A percentile compares a stretch with the other conserved stretches of the same genome.
phyloP scores from a whole-genome alignment of 2,113 vertebrate species.

The Oceanites oceanicus region DNA sequence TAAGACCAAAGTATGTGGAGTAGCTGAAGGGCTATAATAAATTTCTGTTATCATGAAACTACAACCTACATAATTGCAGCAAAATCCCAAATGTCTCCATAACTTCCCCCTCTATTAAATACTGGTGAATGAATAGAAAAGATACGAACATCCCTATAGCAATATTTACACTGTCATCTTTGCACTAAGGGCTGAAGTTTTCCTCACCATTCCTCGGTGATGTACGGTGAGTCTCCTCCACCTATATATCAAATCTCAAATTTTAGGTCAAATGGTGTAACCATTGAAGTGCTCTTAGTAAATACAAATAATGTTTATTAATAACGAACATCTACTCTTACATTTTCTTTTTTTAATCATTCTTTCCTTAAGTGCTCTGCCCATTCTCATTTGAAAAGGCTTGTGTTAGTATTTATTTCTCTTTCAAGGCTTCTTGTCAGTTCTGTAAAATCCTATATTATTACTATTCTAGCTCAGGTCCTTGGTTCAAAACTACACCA shows the following conservation, averaged over 20 bases:
- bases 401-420: background rate
- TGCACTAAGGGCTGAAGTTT: background rate
- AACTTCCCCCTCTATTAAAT: background rate
- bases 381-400: background rate
- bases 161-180: background rate
- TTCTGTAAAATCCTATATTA: background rate
- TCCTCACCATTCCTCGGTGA: background rate
- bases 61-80: background rate
- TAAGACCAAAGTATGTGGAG: background rate
- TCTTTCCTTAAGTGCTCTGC: background rate
- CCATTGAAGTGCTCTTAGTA: background rate
- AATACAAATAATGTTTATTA: background rate
- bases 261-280: background rate
- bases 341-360: background rate
- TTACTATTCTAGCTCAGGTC: background rate
- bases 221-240: background rate
- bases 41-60: background rate
- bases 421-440: background rate
- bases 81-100: background rate
- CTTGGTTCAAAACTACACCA: background rate
- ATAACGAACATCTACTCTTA: background rate
- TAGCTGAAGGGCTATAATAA: background rate
- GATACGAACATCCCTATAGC: no score
- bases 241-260: background rate
- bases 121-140: background rate